Percentiles rank a stretch among this genome's conserved stretches.
Conservation (phyloP, 2,797 vertebrate species). For the Numenius phaeopus region DNA sequence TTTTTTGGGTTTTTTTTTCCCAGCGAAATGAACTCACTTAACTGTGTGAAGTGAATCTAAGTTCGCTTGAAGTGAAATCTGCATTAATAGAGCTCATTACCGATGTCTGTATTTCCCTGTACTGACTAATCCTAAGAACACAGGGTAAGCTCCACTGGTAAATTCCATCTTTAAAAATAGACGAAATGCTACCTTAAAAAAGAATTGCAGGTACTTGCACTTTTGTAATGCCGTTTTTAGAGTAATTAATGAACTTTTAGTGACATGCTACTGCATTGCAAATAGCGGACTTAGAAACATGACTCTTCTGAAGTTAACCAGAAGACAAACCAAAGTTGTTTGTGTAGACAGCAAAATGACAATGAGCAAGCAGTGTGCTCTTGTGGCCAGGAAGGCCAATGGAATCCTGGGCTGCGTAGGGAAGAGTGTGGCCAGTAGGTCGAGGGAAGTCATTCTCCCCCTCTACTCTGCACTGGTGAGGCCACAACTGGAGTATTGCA, state of each 20-base stretch:
- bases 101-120: slow-evolving; percentile 24
- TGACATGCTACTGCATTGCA: neutral
- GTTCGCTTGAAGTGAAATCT: slow-evolving; percentile 51
- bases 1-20: neutral
- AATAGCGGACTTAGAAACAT: neutral
- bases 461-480: too few relatives aligned
- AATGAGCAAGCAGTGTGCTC: too few relatives aligned
- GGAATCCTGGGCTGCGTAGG: too few relatives aligned
- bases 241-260: neutral
- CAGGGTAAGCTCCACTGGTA: neutral
- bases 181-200: neutral
- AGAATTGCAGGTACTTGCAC: neutral
- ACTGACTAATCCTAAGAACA: neutral
- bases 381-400: too few relatives aligned
- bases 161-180: neutral
- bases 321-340: too few relatives aligned
- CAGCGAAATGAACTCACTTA: slow-evolving; percentile 53
- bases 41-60: slow-evolving; percentile 57
- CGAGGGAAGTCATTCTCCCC: too few relatives aligned
- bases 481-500: too few relatives aligned
- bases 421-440: too few relatives aligned
- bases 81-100: slow-evolving; percentile 47
- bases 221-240: neutral
- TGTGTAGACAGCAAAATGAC: too few relatives aligned
- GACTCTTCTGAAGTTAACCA: neutral